Base-by-base conservation (phyloP, 2,888 invertebrate genomes). In the Acheta domesticus region DNA sequence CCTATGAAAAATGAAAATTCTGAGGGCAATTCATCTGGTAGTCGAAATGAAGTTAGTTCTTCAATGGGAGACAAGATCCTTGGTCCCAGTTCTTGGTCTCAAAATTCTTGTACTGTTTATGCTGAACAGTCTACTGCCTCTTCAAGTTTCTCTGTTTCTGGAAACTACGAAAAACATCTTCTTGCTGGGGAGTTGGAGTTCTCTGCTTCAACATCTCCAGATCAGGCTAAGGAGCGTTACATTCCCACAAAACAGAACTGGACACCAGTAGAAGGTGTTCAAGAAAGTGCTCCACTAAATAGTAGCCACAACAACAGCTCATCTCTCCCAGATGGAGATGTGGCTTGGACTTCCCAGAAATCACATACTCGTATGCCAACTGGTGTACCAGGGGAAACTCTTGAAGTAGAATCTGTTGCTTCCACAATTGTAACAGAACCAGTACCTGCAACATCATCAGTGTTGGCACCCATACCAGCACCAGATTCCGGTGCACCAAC, bases 81-180 rank as follows among this genome's bases (percentile, higher is more conserved):
- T 62, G 62, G 62, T 19, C 62, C 62, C 62, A 62, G 62, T 62
- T 62, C 62, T 19, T 62, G 62, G 62, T 19, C 62, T n/a, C 62
- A 62, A 62, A 62, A 62, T n/a, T 14, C 62, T 62, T 62, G 62
- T 62, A n/a, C n/a, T 62, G 62, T 62, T 62, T 62, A 62, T n/a
- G 16, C 62, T n/a, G 62, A 62, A n/a, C 62, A 62, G 8, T 62
- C 62, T 5, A n/a, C 16, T 62, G 62, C 62, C n/a, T 19, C 62
- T 62, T 62, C 62, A 19, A 62, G n/a, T n/a, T 62, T 62, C n/a
- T 62, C 62, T 14, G 14, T 62, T 14, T 19, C 62, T 19, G 62
- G 62, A n/a, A 62, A 62, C n/a, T 62, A 62, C 8, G 62, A 62
- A 62, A 62, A 62, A 62, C 62, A 62, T 62, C 62, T 62, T 14